phyloP scores from a whole-genome alignment of 2,113 vertebrate genomes.

The Chinchilla lanigera region DNA sequence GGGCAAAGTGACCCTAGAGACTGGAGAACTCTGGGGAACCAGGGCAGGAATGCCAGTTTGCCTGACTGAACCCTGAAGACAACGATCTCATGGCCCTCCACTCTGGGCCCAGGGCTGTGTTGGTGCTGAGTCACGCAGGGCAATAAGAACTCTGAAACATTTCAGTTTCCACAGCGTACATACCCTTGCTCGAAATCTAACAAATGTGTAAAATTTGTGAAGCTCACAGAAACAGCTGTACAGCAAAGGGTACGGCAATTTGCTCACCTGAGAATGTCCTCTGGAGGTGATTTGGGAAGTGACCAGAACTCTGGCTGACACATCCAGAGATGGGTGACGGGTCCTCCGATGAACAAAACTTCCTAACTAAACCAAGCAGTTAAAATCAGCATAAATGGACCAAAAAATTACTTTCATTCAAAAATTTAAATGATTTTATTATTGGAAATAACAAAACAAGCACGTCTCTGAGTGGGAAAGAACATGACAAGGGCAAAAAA shows the following conservation, averaged over 20 bases:
- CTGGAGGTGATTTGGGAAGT: background rate
- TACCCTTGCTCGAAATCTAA: background rate
- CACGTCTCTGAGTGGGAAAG: background rate
- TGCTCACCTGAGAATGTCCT: background rate
- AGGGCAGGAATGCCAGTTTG: background rate
- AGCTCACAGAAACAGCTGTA: background rate
- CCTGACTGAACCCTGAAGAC: background rate
- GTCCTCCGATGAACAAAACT: slow-evolving; percentile 31
- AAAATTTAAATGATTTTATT: background rate
- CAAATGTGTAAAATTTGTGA: background rate
- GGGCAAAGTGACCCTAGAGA: background rate
- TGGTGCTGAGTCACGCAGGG: background rate
- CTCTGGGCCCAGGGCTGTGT: background rate
- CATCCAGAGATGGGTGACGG: background rate
- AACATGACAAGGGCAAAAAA: slow-evolving; percentile 10
- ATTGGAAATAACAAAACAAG: background rate
- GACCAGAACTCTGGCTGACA: background rate
- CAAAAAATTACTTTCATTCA: background rate
- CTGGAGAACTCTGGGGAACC: background rate
- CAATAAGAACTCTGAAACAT: background rate
- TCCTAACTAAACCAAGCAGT: background rate
- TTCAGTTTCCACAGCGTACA: background rate
- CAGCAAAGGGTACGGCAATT: background rate
- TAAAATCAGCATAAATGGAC: background rate
- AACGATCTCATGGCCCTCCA: background rate